Percentiles rank a stretch among this genome's conserved stretches.
Evolutionary conservation across 2,797 vertebrate genomes (phyloP).

Genomic region (Smutsia temminckii): DNA sequence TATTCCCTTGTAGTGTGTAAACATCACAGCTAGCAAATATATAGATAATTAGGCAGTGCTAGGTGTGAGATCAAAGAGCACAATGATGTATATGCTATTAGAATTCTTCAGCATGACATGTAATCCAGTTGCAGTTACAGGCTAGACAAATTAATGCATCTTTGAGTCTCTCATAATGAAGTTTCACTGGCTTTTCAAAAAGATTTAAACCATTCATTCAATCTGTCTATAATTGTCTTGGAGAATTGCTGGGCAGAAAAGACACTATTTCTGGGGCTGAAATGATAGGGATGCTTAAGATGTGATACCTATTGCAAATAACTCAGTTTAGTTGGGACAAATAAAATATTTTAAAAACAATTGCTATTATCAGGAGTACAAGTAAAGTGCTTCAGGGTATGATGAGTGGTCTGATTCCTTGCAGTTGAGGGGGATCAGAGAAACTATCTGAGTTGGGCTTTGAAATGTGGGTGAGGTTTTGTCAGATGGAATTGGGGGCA

Average conservation of each 20-base stretch:
- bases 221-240: not conserved
- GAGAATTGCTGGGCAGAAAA: not conserved
- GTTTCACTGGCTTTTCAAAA: slow-evolving; percentile 36
- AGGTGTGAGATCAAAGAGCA: not conserved
- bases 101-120: not conserved
- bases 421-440: not conserved
- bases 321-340: not conserved
- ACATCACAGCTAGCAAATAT: not conserved
- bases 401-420: not conserved
- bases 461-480: not conserved
- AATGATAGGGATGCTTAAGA: not conserved
- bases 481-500: too few species aligned
- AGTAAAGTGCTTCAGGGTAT: not conserved
- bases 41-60: not conserved
- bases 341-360: not conserved
- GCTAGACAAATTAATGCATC: slow-evolving; percentile 3
- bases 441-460: not conserved
- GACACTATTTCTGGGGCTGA: not conserved
- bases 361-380: not conserved
- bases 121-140: not conserved
- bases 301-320: not conserved
- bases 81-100: not conserved
- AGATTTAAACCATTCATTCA: slow-evolving; percentile 13
- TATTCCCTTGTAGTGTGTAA: not conserved
- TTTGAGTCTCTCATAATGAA: not conserved